These are phyloP conservation scores for Ochotona princeps DNA, from an alignment of 2,113 vertebrate species.

Conservation along the genomic window DNA sequence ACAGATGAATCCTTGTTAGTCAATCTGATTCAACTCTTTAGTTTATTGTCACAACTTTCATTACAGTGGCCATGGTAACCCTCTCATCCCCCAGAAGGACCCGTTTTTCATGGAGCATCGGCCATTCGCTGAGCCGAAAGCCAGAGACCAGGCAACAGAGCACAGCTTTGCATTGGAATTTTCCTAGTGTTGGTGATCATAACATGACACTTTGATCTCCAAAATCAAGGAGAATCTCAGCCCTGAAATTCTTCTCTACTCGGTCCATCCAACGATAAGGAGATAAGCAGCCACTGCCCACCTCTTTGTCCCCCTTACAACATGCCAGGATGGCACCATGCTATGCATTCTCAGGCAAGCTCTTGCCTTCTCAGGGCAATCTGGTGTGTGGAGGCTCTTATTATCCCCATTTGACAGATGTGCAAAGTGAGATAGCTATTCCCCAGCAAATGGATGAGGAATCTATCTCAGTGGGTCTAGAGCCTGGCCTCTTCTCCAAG, in stretches of 20 bases:
- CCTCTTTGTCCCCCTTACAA: fast-evolving
- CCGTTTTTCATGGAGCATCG: background rate
- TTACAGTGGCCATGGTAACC: background rate
- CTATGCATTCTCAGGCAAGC: background rate
- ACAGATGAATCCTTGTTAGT: background rate
- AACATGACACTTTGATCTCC: background rate
- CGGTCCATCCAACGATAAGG: too few relatives aligned
- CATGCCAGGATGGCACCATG: background rate
- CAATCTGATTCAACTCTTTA: background rate
- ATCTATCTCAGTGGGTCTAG: background rate
- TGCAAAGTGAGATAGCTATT: background rate
- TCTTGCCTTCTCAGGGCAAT: background rate
- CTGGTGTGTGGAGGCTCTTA: background rate
- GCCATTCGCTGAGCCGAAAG: background rate
- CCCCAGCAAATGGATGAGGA: background rate
- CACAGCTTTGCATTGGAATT: background rate
- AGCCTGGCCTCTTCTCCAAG: background rate
- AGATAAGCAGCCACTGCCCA: background rate
- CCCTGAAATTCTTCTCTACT: background rate
- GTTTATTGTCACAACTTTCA: background rate
- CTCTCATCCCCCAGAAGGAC: background rate
- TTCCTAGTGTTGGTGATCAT: background rate
- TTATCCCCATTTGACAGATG: background rate
- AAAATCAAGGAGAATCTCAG: background rate
- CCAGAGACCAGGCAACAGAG: background rate